phyloP scores from a whole-genome alignment of 1,140 invertebrate genomes.

The Diorhabda sublineata region DNA sequence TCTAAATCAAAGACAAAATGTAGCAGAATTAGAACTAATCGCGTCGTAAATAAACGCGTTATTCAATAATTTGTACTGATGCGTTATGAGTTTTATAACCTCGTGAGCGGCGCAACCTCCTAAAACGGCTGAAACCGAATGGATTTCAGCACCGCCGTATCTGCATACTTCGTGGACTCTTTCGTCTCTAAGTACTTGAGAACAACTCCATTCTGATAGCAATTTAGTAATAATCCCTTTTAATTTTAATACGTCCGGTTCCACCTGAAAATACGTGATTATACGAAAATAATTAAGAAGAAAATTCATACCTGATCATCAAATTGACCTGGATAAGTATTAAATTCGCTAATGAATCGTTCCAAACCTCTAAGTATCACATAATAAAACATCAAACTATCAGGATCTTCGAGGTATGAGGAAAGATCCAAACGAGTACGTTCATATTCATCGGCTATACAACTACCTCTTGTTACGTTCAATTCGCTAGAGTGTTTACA shows the following conservation, averaged over 20 bases:
- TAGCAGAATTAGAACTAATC: conserved; percentile 79
- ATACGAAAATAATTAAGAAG: conserved; percentile 17
- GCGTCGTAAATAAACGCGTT: conserved; percentile 96
- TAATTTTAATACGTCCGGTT: conserved; percentile 35
- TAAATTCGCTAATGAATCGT: conserved; percentile 83
- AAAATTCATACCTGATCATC: conserved; percentile 63
- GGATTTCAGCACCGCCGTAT: conserved; percentile 91
- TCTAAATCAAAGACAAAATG: conserved; percentile 49
- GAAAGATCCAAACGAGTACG: conserved; percentile 36
- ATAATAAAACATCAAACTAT: conserved; percentile 86
- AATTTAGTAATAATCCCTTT: conserved; percentile 55
- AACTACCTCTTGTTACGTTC: conserved; percentile 72
- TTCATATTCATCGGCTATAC: conserved; percentile 73
- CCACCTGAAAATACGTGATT: conserved; percentile 54
- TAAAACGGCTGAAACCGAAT: conserved; percentile 92
- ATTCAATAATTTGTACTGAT: conserved; percentile 93
- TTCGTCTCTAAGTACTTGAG: conserved; percentile 79
- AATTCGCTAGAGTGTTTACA: conserved; percentile 82
- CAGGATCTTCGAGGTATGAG: conserved; percentile 65
- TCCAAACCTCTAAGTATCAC: conserved; percentile 87
- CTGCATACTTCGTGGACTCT: conserved; percentile 92
- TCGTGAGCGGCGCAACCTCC: conserved; percentile 93
- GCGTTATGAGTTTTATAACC: conserved; percentile 94
- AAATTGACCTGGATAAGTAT: conserved; percentile 85
- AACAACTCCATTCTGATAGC: conserved; percentile 78